Evolutionary conservation across 1,140 invertebrate species (phyloP).

Genomic region (Latrodectus geometricus): DNA sequence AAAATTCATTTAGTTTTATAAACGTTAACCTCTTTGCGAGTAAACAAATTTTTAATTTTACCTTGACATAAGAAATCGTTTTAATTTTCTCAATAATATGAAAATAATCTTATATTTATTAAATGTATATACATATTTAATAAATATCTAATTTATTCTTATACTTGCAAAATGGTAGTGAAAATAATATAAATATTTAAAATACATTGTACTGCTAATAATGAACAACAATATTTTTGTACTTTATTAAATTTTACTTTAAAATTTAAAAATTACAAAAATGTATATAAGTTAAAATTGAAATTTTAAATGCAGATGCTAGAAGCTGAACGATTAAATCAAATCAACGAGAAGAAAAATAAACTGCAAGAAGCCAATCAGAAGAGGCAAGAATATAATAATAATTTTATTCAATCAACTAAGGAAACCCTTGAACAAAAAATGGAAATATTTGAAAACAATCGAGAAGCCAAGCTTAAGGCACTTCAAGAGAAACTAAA

Average conservation of each 20-base stretch:
- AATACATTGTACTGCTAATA: no score
- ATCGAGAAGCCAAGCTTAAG: slow-evolving; percentile 87
- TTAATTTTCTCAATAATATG: no score
- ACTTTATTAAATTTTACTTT: background rate
- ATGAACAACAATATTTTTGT: no score
- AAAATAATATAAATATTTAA: no score
- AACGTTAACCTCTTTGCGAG: no score
- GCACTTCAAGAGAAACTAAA: slow-evolving; percentile 88
- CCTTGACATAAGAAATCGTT: no score
- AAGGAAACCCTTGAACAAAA: slow-evolving; percentile 88
- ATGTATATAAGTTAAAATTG: background rate
- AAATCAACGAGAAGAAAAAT: slow-evolving; percentile 82
- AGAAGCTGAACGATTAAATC: slow-evolving; percentile 85
- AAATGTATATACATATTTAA: no score
- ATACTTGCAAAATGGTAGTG: no score
- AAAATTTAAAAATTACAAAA: background rate
- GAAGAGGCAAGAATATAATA: slow-evolving; percentile 88
- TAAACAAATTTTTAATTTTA: no score
- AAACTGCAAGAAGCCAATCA: slow-evolving; percentile 89
- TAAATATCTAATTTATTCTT: no score
- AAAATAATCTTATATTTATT: no score
- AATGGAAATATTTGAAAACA: slow-evolving; percentile 88
- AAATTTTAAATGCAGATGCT: slow-evolving; percentile 74
- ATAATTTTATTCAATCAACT: slow-evolving; percentile 83
- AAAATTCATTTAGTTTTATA: no score